Evolutionary conservation across 2,888 invertebrate species (phyloP), one percentile per base, ranked within the genome.

Genomic region (Aelia acuminata): DNA sequence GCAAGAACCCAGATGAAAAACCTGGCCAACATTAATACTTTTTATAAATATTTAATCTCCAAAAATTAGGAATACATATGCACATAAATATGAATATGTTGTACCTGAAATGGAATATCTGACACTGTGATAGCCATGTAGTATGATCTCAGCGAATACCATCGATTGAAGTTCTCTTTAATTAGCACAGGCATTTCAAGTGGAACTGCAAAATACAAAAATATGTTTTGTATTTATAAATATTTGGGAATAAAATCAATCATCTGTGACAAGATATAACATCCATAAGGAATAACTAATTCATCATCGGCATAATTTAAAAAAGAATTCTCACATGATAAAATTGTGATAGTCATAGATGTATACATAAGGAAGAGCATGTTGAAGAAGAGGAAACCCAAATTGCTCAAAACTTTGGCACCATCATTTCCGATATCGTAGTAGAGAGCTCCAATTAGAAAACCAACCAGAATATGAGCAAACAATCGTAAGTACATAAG

Each of bases 351-450:
- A 92, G 99, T 99, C 96, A 99, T 98, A n/a, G 99, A 98, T 0
- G 98, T 98, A 94, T 99, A 99, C 98, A 99, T 99, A 90, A 99
- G 95, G 94, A 99, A 99, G 92, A 99, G 94, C 96, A 99, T 97
- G 92, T 98, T 98, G 95, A 99, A 99, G 94, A 99, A 99, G 47
- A 99, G 94, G 94, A 98, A 98, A 90, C 98, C 98, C 91, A 98
- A 95, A 93, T 99, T 99, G 92, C 98, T 98, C 90, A 98, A 95
- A 89, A 98, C 98, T 93, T 98, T 98, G 91, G 97, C 96, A 91
- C 98, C 98, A 93, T 99, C 98, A 92, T 99, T 96, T 89, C 98
- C 98, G 92, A 98, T 98, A 92, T 98, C 97, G 92, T 97, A 98
- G 93, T 99, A 99, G 90, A 99, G 94, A 88, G 98, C 96, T 90